phyloP scores from a whole-genome alignment of 2,113 vertebrate species.

The Balaeniceps rex region DNA sequence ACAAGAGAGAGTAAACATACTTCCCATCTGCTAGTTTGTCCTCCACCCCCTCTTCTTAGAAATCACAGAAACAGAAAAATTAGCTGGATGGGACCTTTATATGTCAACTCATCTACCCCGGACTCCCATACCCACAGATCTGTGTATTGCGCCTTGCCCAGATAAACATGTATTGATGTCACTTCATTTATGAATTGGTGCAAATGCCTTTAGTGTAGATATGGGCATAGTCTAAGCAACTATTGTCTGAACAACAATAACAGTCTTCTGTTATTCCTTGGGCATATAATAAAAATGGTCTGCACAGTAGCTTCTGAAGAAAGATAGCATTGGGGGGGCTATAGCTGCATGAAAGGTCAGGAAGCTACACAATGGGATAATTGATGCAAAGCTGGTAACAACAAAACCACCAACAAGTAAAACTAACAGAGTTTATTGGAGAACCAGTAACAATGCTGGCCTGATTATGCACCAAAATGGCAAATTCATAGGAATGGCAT shows the following conservation, averaged over 20 bases:
- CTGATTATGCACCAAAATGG: not conserved
- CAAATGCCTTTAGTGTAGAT: not conserved
- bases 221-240: not conserved
- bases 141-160: not conserved
- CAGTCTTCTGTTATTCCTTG: not conserved
- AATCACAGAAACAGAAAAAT: not conserved
- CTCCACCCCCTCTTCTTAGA: not conserved
- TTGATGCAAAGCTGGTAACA: not conserved
- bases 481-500: not conserved
- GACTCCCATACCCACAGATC: not conserved
- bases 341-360: not conserved
- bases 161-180: not conserved
- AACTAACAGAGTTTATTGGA: not conserved
- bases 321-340: fast-evolving
- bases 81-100: not conserved
- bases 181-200: not conserved
- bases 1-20: not conserved
- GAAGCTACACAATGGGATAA: not conserved
- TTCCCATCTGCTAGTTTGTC: not conserved
- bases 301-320: not conserved
- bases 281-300: not conserved
- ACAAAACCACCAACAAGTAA: not conserved
- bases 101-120: not conserved
- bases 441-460: not conserved
- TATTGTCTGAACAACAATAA: not conserved